Evolutionary conservation across 2,113 vertebrate species (phyloP), one percentile per base, ranked within the genome.

Genomic region (Aviceda subcristata): DNA sequence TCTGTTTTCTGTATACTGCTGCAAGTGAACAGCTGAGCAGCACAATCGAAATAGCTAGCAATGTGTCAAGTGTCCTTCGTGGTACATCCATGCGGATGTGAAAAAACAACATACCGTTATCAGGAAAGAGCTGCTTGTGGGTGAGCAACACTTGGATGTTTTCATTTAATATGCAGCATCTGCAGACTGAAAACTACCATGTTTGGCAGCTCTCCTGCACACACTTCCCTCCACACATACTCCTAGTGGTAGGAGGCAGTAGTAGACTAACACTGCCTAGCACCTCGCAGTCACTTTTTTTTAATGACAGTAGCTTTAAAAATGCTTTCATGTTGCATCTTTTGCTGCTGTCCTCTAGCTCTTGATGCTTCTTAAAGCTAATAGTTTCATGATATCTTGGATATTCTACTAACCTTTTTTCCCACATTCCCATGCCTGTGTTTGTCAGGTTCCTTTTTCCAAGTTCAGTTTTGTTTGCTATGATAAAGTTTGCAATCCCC

Each of bases 361-460:
- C 53, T 74, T 57, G 16, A 20, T 48, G 45, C n/a, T 59, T 78
- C 39, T 60, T 38, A 26, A 36, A 21, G 24, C 38, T 43, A 10
- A 32, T 38, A 57, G 36, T 88, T 78, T 69, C 27, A 48, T 45
- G 26, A 30, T 64, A 46, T 38, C 73, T 77, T 84, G n/a, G 20
- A 26, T 82, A 21, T 75, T 85, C 34, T 78, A 1, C 22, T 50
- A 56, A 64, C 19, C 21, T 1, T 60, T 91, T 88, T 59, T 30
- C 3, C 15, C 46, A 23, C 1, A 4, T 76, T 85, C 22, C 71
- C 0, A 0, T 56, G 60, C 14, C 32, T 2, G 3, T 57, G 7
- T 14, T 85, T 41, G 22, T 41, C 63, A 90, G 55, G 50, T 59
- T 88, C 55, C 38, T 66, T 83, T 68, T 51, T 53, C 38, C 12